These are phyloP conservation scores for Epinotia brunnichana DNA, from an alignment of 2,888 invertebrate species.

Conservation along the genomic window DNA sequence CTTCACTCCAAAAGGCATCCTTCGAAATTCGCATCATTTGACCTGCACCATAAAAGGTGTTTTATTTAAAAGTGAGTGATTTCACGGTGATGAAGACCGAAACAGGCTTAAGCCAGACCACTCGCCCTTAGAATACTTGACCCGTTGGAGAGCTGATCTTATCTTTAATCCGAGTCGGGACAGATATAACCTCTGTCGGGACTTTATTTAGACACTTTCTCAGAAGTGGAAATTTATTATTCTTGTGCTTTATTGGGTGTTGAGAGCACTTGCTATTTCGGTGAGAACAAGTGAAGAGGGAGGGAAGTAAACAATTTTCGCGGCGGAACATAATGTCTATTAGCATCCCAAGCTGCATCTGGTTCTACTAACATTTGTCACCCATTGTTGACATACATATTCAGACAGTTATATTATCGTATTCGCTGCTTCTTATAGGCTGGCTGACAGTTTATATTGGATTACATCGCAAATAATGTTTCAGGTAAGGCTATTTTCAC, in stretches of 20 bases:
- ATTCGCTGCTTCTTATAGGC: background rate
- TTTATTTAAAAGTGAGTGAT: background rate
- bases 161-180: slow-evolving; percentile 30
- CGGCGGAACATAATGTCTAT: background rate
- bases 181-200: slow-evolving; percentile 18
- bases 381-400: background rate
- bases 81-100: slow-evolving; percentile 13
- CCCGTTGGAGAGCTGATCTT: slow-evolving; percentile 33
- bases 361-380: background rate
- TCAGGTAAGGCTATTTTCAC: background rate
- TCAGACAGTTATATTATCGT: background rate
- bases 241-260: slow-evolving; percentile 12
- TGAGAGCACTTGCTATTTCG: slow-evolving; percentile 10
- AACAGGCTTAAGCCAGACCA: slow-evolving; percentile 34
- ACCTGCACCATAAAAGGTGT: background rate
- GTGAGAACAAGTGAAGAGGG: background rate
- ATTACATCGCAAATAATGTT: background rate
- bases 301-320: background rate
- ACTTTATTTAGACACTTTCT: slow-evolving; percentile 24
- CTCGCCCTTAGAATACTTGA: slow-evolving; percentile 34
- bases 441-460: background rate
- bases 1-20: background rate
- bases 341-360: background rate
- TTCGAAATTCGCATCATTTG: background rate
- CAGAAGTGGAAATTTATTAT: slow-evolving; percentile 11